Percentiles rank a stretch among this genome's conserved stretches.
phyloP scores from a whole-genome alignment of 2,797 vertebrate species.

The Dryobates pubescens region DNA sequence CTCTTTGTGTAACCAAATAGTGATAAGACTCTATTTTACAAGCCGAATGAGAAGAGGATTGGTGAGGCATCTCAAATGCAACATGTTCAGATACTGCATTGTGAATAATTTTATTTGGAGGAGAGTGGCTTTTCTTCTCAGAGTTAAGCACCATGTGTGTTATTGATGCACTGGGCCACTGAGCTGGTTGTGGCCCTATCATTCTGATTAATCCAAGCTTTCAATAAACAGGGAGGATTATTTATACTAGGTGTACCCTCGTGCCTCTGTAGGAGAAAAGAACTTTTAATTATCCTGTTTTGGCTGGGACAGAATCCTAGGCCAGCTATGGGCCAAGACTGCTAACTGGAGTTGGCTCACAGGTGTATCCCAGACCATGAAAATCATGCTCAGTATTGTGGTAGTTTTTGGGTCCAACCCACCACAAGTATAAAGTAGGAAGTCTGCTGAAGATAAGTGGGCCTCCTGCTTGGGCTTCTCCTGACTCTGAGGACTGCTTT shows the following conservation, averaged over 20 bases:
- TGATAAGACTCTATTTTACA: neutral
- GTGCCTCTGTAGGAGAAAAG: neutral
- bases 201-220: neutral
- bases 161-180: neutral
- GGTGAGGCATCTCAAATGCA: neutral
- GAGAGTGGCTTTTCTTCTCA: neutral
- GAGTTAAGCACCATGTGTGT: neutral
- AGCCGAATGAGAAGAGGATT: neutral
- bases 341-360: too few species aligned
- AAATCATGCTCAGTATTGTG: too few species aligned
- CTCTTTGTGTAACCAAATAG: neutral
- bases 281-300: neutral
- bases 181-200: neutral
- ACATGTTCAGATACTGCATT: fast-evolving
- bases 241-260: neutral
- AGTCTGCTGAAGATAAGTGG: too few species aligned
- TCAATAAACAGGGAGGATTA: neutral
- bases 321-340: too few species aligned
- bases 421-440: too few species aligned
- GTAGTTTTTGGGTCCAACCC: too few species aligned
- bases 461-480: too few species aligned
- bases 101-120: neutral
- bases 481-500: too few species aligned
- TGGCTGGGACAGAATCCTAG: too few species aligned
- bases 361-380: too few species aligned